Base-by-base conservation (phyloP, 2,888 invertebrate genomes). In the Cacoxenus indagator region DNA sequence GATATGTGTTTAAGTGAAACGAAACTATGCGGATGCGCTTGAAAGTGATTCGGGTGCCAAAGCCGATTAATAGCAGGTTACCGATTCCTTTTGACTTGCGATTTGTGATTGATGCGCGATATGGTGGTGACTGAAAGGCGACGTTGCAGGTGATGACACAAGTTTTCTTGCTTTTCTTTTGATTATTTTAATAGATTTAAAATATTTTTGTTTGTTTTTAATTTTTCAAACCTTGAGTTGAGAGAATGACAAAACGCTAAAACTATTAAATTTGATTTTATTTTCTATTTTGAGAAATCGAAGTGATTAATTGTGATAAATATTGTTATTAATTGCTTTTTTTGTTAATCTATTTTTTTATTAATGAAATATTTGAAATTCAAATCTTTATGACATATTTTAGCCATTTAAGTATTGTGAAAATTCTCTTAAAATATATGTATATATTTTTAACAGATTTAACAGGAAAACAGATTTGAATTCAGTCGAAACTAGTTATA, bases 301-400 rank as follows among this genome's bases (percentile, higher is more conserved):
- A 22, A 29, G 19, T 68, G n/a, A 43, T 69, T 37, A 37, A n/a
- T n/a, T n/a, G n/a, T 37, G 8, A 37, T 37, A 37, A 37, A 11
- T 11, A 37, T 37, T 37, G 37, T 37, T 37, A 37, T 11, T 54
- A 37, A 11, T n/a, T 51, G 51, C 48, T 19, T 51, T 64, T 29
- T 11, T 27, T 14, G 22, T 26, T 46, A 24, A 29, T 26, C 17
- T 27, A 29, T 9, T 27, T 22, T 67, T 51, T 43, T 59, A 45
- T 57, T 19, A 29, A 29, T 14, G 64, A 64, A 31, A 37, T 67
- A 67, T 51, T 64, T 37, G 3, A 37, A 54, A 59, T 22, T 64
- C 78, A n/a, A n/a, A n/a, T n/a, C n/a, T n/a, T n/a, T n/a, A n/a
- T n/a, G n/a, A n/a, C n/a, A n/a, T n/a, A n/a, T n/a, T n/a, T n/a